Percentiles rank a stretch among this genome's conserved stretches.
Evolutionary conservation across 2,797 vertebrate species (phyloP).

Genomic region (Fratercula arctica): DNA sequence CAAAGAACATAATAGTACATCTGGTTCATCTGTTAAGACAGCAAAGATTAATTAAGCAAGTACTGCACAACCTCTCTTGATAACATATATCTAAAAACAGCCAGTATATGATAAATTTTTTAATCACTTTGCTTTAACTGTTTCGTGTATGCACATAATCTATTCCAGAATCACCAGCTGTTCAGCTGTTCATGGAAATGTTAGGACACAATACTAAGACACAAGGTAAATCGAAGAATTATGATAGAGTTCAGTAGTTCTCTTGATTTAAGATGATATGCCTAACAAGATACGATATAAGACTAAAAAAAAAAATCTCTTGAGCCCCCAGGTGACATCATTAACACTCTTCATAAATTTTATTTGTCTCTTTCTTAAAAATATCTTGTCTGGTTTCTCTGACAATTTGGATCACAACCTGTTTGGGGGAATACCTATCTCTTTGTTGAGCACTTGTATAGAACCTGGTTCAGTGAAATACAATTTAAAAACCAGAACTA

Average conservation of each 20-base stretch:
- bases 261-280: background rate
- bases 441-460: background rate
- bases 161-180: background rate
- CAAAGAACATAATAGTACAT: slow-evolving; percentile 75
- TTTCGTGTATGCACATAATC: slow-evolving; percentile 21
- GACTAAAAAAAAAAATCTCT: background rate
- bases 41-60: slow-evolving; percentile 74
- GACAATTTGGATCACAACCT: background rate
- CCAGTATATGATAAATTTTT: slow-evolving; percentile 22
- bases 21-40: slow-evolving; percentile 72
- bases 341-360: background rate
- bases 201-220: background rate
- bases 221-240: background rate
- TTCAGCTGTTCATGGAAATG: background rate
- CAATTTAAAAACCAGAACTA: background rate
- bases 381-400: background rate
- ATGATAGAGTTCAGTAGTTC: background rate
- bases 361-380: background rate
- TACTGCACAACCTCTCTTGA: slow-evolving; percentile 56
- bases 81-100: slow-evolving; percentile 47
- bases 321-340: background rate
- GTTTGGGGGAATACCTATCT: background rate
- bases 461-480: background rate
- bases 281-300: background rate
- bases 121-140: slow-evolving; percentile 38